These are phyloP conservation scores for Drosophila pegasa DNA, from an alignment of 2,888 invertebrate genomes.

Conservation along the genomic window DNA sequence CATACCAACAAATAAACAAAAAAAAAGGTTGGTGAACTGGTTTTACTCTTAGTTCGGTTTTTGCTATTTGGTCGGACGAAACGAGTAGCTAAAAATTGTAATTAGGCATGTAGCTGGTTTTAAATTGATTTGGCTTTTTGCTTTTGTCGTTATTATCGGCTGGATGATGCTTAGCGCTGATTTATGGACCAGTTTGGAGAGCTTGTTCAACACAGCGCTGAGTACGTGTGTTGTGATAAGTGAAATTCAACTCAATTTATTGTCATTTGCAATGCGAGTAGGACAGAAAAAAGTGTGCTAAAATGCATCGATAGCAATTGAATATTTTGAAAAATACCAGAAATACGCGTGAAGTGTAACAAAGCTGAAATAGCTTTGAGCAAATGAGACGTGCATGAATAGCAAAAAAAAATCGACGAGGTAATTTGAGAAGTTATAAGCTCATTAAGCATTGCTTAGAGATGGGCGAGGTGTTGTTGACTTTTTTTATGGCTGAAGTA, in stretches of 20 bases:
- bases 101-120: constrained; percentile 64
- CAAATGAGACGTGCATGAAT: neutral
- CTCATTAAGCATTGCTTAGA: neutral
- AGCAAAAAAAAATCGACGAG: neutral
- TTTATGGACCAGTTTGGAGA: constrained; percentile 16
- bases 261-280: neutral
- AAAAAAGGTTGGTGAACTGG: constrained; percentile 47
- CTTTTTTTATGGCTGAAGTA: neutral
- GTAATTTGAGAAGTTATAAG: neutral
- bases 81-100: constrained; percentile 45
- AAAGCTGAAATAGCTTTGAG: neutral
- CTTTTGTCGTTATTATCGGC: constrained; percentile 7
- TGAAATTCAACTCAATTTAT: constrained; percentile 1
- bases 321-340: neutral
- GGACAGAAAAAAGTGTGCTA: neutral
- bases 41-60: constrained; percentile 36
- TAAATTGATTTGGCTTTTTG: constrained; percentile 20
- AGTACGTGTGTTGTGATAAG: constrained; percentile 2
- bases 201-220: neutral
- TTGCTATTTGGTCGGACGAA: constrained; percentile 22
- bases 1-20: too few relatives aligned
- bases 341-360: neutral
- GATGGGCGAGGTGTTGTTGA: neutral
- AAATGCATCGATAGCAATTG: neutral
- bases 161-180: constrained; percentile 18